Percentiles rank a stretch among this genome's conserved stretches.
phyloP scores from a whole-genome alignment of 2,797 vertebrate genomes.

The Yasuhikotakia modesta region DNA sequence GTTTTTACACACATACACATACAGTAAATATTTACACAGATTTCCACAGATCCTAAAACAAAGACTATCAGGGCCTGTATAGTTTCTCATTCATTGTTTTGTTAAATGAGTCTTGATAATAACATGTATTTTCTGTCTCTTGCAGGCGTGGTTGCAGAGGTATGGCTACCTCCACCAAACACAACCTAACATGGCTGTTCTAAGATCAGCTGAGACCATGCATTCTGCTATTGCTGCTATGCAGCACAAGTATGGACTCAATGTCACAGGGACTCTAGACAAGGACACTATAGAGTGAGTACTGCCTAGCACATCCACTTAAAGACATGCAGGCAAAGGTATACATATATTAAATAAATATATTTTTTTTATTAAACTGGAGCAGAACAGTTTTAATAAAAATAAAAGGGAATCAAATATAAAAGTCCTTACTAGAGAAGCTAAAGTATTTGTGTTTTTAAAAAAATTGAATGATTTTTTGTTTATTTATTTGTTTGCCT shows the following conservation, averaged over 20 bases:
- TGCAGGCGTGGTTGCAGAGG: conserved; percentile 95
- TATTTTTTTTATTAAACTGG: background rate
- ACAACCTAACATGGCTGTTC: conserved; percentile 91
- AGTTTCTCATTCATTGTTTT: background rate
- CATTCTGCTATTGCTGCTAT: conserved; percentile 95
- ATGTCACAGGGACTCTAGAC: conserved; percentile 96
- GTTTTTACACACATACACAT: no score
- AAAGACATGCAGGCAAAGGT: conserved; percentile 3
- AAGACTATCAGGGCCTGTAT: background rate
- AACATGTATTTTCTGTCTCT: conserved; percentile 26
- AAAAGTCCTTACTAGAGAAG: no score
- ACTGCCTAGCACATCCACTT: background rate
- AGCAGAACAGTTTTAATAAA: background rate
- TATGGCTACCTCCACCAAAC: conserved; percentile 95
- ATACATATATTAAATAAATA: no score
- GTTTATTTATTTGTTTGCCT: no score
- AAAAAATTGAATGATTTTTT: no score
- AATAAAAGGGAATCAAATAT: no score
- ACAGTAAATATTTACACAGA: no score
- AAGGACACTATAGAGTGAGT: conserved; percentile 93
- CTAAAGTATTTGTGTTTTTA: no score
- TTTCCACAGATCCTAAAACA: no score
- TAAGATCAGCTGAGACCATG: conserved; percentile 93
- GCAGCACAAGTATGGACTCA: conserved; percentile 97
- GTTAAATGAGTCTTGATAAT: background rate